phyloP scores from a whole-genome alignment of 1,140 invertebrate species.

The Drosophila nannoptera region DNA sequence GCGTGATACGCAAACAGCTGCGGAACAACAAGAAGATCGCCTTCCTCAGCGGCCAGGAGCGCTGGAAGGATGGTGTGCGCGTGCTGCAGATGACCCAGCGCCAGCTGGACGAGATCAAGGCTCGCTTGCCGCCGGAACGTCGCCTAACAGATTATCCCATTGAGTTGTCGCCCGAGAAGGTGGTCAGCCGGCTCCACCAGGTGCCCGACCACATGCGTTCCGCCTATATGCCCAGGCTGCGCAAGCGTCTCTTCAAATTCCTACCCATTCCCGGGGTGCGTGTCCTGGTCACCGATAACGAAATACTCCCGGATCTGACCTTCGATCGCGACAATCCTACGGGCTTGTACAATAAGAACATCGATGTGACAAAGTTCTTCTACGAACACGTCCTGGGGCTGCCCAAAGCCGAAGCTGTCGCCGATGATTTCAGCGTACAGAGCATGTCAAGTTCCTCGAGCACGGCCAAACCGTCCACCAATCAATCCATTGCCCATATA shows the following conservation, averaged over 20 bases:
- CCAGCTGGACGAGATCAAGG: constrained; percentile 61
- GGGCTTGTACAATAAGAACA: constrained; percentile 43
- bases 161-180: constrained; percentile 12
- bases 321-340: constrained; percentile 58
- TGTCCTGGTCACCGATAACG: constrained; percentile 63
- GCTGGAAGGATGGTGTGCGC: constrained; percentile 57
- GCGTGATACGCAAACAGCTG: constrained; percentile 57
- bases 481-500: neutral
- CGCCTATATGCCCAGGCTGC: constrained; percentile 58
- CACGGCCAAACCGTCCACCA: neutral
- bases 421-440: neutral
- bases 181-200: constrained; percentile 36
- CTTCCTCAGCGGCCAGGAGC: constrained; percentile 67
- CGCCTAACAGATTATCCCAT: constrained; percentile 52
- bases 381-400: constrained; percentile 51
- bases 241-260: constrained; percentile 70
- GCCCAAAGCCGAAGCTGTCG: neutral
- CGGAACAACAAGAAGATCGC: constrained; percentile 74
- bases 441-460: neutral
- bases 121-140: constrained; percentile 46
- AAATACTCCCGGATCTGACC: constrained; percentile 53
- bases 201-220: constrained; percentile 55
- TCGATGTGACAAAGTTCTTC: constrained; percentile 51
- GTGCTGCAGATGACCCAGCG: constrained; percentile 45
- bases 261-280: constrained; percentile 62